Base-by-base conservation (phyloP, 2,797 vertebrate genomes). In the Scyliorhinus canicula region DNA sequence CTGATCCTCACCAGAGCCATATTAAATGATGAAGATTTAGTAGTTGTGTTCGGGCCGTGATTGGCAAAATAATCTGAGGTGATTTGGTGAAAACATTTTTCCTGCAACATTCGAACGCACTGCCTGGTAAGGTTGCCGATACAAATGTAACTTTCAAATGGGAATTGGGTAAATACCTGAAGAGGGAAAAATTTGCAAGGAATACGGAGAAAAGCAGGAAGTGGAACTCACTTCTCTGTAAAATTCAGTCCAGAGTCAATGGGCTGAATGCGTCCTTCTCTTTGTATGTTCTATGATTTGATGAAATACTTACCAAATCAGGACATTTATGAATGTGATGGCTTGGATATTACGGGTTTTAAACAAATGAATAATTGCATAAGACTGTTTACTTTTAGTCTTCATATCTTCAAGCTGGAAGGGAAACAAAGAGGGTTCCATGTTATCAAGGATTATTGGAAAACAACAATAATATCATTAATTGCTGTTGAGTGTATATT, bases 301-400 rank as follows among this genome's bases (percentile, higher is more conserved):
- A 40, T 16, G n/a, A 40, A 40, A 71, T 96, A 97, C 98, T 98
- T 97, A 99, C 98, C 98, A 99, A 96, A 99, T 96, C 50, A 98
- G 95, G 96, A 98, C 97, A 96, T 98, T 98, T 97, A 98, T 98
- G 97, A 98, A 74, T 0, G 98, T 98, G 96, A 98, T 95, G 88
- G 97, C 97, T 95, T 98, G 96, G 96, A 99, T 98, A 96, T 99
- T 98, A 95, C 93, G 95, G 12, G 98, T 98, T 95, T 96, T 97
- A 50, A 99, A 44, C 93, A 99, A 97, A 96, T 99, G 98, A 96
- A 98, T 97, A 97, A 99, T 97, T 97, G 96, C 98, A 95, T 98
- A 97, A 0, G 96, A 97, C 95, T 96, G 97, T 5, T 96, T 96
- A 85, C 96, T 96, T 95, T 96, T 94, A 71, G 96, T 95, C 95